Evolutionary conservation across 2,888 invertebrate species (phyloP), one percentile per base, ranked within the genome.

Genomic region (Kryphioiulus occultus): DNA sequence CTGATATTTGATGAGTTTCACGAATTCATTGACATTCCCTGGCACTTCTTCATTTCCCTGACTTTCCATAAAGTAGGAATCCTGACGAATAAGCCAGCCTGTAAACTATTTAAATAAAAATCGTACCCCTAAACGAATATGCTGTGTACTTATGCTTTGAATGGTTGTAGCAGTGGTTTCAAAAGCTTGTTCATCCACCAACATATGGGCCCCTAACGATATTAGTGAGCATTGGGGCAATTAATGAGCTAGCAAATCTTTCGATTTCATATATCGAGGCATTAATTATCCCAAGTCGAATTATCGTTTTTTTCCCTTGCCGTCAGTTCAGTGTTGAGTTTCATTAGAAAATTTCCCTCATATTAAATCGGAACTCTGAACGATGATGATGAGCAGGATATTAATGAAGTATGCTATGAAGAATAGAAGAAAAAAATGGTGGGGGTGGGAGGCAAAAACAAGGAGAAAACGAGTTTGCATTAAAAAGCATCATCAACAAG

Each of bases 351-450:
- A 59, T 19, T 22, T 59, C 59, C n/a, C 5, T 22, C 59, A 59
- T 59, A 59, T 59, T 59, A 22, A 22, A 59, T 59, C 59, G 22
- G 22, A 59, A 22, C 59, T 10, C 19, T 19, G 19, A 59, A 59
- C 22, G 22, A 59, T 59, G 59, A 59, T 59, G 59, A 59, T 59
- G 59, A 59, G 17, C 19, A 59, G 59, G 59, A 22, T 59, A 22
- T 59, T 59, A 59, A 59, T 59, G 59, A 59, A 59, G 59, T 22
- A 59, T 59, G 59, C 9, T 59, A 59, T 59, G 59, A 59, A 59
- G 59, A 22, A 59, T 44, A 44, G 22, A 4, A 22, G 1, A 22
- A 59, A 59, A 59, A 59, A 59, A 59, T 59, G 15, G 7, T 22
- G 59, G 22, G 5, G 53, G 1, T 19, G 53, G 35, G 35, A 35